Evolutionary conservation across 2,797 vertebrate genomes (phyloP).

Genomic region (Euthynnus affinis): DNA sequence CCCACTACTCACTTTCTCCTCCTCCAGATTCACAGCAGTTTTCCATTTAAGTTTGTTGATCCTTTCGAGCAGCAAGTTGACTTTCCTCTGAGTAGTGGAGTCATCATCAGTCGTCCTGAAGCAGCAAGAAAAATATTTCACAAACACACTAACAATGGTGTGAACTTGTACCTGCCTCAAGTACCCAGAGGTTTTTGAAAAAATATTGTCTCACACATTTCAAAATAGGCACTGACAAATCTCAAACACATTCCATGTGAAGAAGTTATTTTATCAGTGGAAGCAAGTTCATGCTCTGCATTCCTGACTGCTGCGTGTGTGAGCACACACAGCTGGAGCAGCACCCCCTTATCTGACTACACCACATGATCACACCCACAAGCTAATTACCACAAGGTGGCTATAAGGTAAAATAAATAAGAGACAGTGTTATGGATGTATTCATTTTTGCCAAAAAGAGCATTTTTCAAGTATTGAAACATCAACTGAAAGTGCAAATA

Average conservation of each 20-base stretch:
- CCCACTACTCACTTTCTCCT: conserved; percentile 78
- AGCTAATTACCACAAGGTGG: conserved; percentile 32
- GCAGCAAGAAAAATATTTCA: conserved; percentile 23
- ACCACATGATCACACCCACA: conserved; percentile 43
- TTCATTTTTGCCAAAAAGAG: background rate
- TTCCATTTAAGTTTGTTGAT: conserved; percentile 94
- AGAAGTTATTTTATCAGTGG: conserved; percentile 71
- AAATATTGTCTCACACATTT: conserved; percentile 9
- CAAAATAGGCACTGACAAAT: conserved; percentile 14
- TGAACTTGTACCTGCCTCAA: background rate
- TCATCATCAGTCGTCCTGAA: conserved; percentile 92
- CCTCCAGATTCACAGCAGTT: conserved; percentile 87
- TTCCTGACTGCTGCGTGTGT: conserved; percentile 65
- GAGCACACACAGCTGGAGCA: conserved; percentile 77
- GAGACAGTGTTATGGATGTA: background rate
- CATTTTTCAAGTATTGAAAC: background rate
- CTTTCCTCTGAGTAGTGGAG: conserved; percentile 91
- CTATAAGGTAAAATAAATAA: background rate
- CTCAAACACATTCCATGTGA: conserved; percentile 42
- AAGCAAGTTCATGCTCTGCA: conserved; percentile 58
- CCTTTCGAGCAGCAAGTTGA: conserved; percentile 93
- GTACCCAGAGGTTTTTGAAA: background rate
- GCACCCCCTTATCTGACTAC: conserved; percentile 56
- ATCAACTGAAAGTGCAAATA: background rate
- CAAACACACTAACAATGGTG: background rate